Evolutionary conservation across 2,797 vertebrate species (phyloP), one percentile per base, ranked within the genome.

Genomic region (Enteromius fasciolatus): DNA sequence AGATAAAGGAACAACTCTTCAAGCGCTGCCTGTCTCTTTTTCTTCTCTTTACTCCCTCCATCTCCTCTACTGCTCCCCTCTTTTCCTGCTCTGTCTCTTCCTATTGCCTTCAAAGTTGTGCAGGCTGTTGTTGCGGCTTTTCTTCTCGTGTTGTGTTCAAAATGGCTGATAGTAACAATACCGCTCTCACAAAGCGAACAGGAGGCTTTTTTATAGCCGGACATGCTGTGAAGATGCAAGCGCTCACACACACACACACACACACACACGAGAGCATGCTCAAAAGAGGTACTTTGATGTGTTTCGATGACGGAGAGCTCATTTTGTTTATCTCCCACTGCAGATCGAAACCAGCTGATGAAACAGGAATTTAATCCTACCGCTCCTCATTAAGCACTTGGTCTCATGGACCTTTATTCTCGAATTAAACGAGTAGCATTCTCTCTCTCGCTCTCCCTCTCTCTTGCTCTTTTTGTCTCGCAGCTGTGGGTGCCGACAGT

Each of bases 1-100:
- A 88, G 87, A 89, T 90, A 91, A 87, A 90, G 89, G 86, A 87
- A 89, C 90, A 89, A 87, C 90, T 91, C 88, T 89, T 83, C 83
- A 88, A 87, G 88, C 86, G 86, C 78, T 83, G 78, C 73, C 85
- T 85, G 86, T 85, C 83, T 90, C 88, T 89, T 84, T 84, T 76
- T 90, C 89, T 91, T 90, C 90, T 89, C 89, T 85, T 86, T 85
- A 80, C 84, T 83, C 87, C 85, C 63, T 86, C 87, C 82, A 46
- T 91, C 76, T 75, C 70, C 75, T 83, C 68, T 54, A 76, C 68
- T 81, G 48, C 61, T 85, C 81, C 79, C 66, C 78, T 88, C 83
- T 80, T 86, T 83, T 89, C 79, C 74, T 73, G 69, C 73, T 85
- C 76, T 87, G 85, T 87, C 88, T 90, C 85, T 75, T 88, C 74